Evolutionary conservation across 92 coral and sea anemone genomes (phyloP).

Genomic region (Plumapathes pennacea): DNA sequence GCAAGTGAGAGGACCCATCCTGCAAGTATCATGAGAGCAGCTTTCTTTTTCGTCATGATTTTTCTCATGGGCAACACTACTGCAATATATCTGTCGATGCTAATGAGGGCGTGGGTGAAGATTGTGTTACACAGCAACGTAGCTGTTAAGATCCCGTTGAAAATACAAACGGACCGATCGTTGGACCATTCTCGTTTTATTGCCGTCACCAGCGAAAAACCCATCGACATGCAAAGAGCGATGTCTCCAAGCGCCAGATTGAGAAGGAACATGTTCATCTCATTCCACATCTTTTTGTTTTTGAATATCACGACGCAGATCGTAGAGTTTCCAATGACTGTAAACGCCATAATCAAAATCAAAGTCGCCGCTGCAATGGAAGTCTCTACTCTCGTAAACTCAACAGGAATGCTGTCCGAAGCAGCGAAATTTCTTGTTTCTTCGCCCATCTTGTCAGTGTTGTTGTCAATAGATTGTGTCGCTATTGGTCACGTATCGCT

Average conservation of each 20-base stretch:
- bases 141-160: slow-evolving; percentile 67
- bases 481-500: no score
- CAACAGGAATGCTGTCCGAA: slow-evolving; percentile 14
- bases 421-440: no score
- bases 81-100: slow-evolving; percentile 75
- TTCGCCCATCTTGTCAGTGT: no score
- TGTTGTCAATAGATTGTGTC: no score
- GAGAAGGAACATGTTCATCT: slow-evolving; percentile 74
- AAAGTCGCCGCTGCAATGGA: slow-evolving; percentile 50
- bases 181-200: slow-evolving; percentile 55
- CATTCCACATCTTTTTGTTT: slow-evolving; percentile 81
- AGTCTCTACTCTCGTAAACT: slow-evolving; percentile 51
- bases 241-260: slow-evolving; percentile 77
- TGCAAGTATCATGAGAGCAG: slow-evolving; percentile 43
- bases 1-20: slow-evolving; percentile 62
- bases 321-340: slow-evolving; percentile 58
- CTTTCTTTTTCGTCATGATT: slow-evolving; percentile 66
- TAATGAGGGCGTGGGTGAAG: slow-evolving; percentile 76
- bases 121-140: slow-evolving; percentile 73
- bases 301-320: slow-evolving; percentile 60
- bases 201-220: slow-evolving; percentile 60
- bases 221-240: slow-evolving; percentile 70
- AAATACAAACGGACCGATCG: slow-evolving; percentile 48
- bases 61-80: slow-evolving; percentile 82
- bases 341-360: slow-evolving; percentile 43